A percentile compares a stretch with the other conserved stretches of the same genome.
Evolutionary conservation across 1,140 invertebrate species (phyloP).

Genomic region (Diachasma alloeum): DNA sequence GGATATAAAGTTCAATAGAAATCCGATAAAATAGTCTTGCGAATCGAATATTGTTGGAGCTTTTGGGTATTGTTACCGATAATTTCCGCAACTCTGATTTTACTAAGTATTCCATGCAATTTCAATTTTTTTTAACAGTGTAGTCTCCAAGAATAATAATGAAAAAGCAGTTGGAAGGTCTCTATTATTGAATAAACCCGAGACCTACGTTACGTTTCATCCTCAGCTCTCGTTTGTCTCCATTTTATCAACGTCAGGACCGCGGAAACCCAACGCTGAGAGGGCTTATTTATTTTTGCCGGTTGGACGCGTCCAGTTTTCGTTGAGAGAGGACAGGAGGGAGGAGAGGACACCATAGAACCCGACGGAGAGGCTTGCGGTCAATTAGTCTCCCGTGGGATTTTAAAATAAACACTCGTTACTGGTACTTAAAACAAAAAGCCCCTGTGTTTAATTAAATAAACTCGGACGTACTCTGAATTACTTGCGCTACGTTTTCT

Average conservation of each 20-base stretch:
- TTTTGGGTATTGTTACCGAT: no score
- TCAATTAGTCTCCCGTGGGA: constrained; percentile 48
- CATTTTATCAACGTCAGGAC: constrained; percentile 20
- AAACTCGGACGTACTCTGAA: constrained; percentile 34
- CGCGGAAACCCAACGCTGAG: constrained; percentile 19
- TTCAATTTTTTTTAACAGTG: no score
- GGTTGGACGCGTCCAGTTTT: constrained; percentile 29
- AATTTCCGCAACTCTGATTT: no score
- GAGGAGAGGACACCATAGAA: not conserved
- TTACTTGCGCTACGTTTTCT: constrained; percentile 17
- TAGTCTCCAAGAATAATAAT: not conserved
- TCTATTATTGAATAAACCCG: constrained; percentile 20
- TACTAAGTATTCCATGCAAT: no score
- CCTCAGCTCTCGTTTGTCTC: constrained; percentile 10
- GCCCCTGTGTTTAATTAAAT: constrained; percentile 47
- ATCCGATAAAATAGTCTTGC: no score
- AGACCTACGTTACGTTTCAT: not conserved
- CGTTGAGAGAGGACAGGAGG: constrained; percentile 18
- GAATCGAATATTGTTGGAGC: no score
- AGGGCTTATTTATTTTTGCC: constrained; percentile 49
- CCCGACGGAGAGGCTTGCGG: constrained; percentile 37
- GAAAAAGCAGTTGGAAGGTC: not conserved
- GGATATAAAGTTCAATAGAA: no score
- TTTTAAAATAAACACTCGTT: constrained; percentile 58
- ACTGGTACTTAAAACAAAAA: constrained; percentile 55